Evolutionary conservation across 2,797 vertebrate genomes (phyloP).

Genomic region (Spinibarbus caldwelli): DNA sequence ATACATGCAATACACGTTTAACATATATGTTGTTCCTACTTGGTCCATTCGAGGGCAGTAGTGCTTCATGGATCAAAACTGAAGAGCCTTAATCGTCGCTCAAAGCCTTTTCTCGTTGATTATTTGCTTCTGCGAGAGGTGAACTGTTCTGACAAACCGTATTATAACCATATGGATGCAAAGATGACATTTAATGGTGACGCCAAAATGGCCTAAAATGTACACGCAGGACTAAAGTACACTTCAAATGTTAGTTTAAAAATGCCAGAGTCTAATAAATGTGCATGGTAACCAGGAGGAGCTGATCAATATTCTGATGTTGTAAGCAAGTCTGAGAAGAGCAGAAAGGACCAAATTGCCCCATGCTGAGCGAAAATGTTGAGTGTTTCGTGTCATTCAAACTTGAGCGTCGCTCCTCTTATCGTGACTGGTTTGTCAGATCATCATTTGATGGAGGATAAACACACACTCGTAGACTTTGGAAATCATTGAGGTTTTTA

Average conservation of each 20-base stretch:
- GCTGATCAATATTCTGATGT: constrained; percentile 40
- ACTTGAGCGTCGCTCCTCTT: constrained; percentile 27
- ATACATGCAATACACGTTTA: background rate
- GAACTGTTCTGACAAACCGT: background rate
- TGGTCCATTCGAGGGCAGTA: constrained; percentile 36
- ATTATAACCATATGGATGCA: constrained; percentile 16
- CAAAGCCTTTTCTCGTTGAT: background rate
- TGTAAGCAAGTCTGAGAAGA: constrained; percentile 8
- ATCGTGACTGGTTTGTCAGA: constrained; percentile 41
- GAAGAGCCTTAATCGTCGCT: background rate
- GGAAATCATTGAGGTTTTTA: constrained; percentile 42
- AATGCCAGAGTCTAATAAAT: constrained; percentile 4
- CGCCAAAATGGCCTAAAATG: background rate
- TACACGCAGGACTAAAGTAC: background rate
- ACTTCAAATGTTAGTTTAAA: background rate
- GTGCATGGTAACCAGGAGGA: background rate
- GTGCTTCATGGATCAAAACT: background rate
- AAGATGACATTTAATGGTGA: constrained; percentile 19
- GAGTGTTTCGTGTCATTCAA: constrained; percentile 34
- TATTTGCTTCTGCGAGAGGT: constrained; percentile 28
- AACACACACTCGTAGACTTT: constrained; percentile 34
- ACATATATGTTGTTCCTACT: background rate
- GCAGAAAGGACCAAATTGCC: constrained; percentile 38
- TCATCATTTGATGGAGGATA: constrained; percentile 45
- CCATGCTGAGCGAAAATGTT: constrained; percentile 6